Percentiles rank a stretch among this genome's conserved stretches.
Evolutionary conservation across 2,888 invertebrate species (phyloP).

Genomic region (Xylota sylvarum): DNA sequence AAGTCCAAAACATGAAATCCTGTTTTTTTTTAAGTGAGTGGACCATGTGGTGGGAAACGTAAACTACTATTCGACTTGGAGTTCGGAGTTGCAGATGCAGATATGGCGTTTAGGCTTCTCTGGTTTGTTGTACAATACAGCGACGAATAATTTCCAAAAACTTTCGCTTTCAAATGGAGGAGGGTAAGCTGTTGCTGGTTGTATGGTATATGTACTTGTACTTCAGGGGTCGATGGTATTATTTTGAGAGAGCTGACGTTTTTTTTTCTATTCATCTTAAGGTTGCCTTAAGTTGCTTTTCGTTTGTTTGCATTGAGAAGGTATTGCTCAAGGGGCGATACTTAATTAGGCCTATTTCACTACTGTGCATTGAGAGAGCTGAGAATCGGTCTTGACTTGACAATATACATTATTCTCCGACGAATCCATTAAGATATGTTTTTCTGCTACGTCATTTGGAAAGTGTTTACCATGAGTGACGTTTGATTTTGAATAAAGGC

Average conservation of each 20-base stretch:
- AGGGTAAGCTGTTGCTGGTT: constrained; percentile 29
- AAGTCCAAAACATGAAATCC: constrained; percentile 55
- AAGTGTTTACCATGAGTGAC: constrained; percentile 1
- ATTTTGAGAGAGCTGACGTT: constrained; percentile 48
- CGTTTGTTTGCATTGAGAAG: constrained; percentile 36
- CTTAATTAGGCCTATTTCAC: constrained; percentile 39
- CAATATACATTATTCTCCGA: constrained; percentile 19
- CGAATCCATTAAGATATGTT: constrained; percentile 15
- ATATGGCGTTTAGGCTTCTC: constrained; percentile 47
- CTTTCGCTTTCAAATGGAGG: constrained; percentile 72
- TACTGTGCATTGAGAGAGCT: constrained; percentile 18
- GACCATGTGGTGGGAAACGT: constrained; percentile 40
- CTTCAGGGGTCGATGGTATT: constrained; percentile 52
- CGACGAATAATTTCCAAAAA: constrained; percentile 64
- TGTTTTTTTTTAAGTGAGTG: constrained; percentile 28
- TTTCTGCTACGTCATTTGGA: constrained; percentile 11
- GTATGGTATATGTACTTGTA: neutral
- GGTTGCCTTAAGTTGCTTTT: constrained; percentile 15
- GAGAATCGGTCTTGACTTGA: constrained; percentile 38
- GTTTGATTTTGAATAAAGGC: neutral
- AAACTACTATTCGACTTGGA: constrained; percentile 50
- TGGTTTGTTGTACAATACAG: constrained; percentile 28
- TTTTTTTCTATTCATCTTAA: constrained; percentile 4
- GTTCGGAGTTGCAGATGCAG: constrained; percentile 46
- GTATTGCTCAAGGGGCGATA: constrained; percentile 44